Evolutionary conservation across 2,797 vertebrate genomes (phyloP), one percentile per base, ranked within the genome.

Genomic region (Sebastes dallii): DNA sequence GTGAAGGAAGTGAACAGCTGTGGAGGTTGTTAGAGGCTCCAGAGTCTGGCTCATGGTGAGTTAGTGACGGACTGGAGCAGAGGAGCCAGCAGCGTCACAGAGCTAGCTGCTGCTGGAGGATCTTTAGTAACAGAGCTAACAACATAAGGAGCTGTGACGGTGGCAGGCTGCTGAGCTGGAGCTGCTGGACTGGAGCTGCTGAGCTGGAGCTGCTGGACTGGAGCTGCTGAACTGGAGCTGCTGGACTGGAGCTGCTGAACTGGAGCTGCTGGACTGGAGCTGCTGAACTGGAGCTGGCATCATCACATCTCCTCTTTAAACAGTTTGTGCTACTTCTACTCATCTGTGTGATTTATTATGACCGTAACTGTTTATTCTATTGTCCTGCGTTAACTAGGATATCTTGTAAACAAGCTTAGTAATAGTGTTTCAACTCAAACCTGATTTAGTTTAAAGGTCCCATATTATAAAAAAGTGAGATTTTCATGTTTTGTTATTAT

Each of bases 231-330:
- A 30, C 30, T 32, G 32, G 32, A 34, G 32, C 32, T 34, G 34
- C 24, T 25, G 25, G 3, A 25, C 25, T 25, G 25, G 25, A 25
- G 42, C 65, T 70, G 84, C 62, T 84, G 25, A 3, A 6, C 27
- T 29, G 27, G 5, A 6, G 42, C 65, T 71, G 84, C 62, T 84
- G 90, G 82, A 79, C 89, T 92, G 90, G 89, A 94, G 90, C 90
- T 89, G 90, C 30, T 30, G 30, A 8, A 30, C 30, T 32, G 32
- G 32, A 34, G 32, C 32, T 34, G 34, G 78, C 86, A 83, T 85
- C 90, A 87, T 61, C 60, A 84, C 78, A 64, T 69, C 46, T 56
- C 29, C 29, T 78, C 34, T 86, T 80, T 55, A 81, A 85, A 83
- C 92, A 72, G 94, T 92, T 88, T 1, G 92, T 88, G 4, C 6